Evolutionary conservation across 2,113 vertebrate genomes (phyloP).

Genomic region (Madoqua kirkii): DNA sequence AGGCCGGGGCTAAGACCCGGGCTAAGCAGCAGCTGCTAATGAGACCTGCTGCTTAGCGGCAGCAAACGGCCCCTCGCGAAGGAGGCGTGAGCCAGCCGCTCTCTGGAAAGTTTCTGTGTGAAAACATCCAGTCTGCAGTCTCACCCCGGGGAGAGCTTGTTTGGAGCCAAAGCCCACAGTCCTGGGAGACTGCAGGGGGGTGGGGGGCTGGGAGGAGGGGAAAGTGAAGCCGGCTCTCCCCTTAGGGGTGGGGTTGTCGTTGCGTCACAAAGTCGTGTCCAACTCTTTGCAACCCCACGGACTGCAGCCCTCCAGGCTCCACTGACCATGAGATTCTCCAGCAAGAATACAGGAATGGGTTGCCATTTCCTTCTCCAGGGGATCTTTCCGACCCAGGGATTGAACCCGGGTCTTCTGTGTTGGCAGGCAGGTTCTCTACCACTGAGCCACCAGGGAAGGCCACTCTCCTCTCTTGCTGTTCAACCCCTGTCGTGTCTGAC

Average conservation of each 20-base stretch:
- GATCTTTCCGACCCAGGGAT: not conserved
- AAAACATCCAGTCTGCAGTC: fast-evolving
- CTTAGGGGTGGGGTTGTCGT: not conserved
- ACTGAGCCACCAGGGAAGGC: not conserved
- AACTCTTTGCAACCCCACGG: not conserved
- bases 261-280: not conserved
- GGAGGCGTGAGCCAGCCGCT: not conserved
- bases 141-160: not conserved
- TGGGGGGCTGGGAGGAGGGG: fast-evolving
- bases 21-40: not conserved
- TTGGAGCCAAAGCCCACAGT: not conserved
- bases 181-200: fast-evolving
- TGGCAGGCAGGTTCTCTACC: not conserved
- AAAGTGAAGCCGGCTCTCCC: fast-evolving
- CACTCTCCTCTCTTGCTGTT: not conserved
- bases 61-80: not conserved
- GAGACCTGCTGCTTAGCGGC: not conserved
- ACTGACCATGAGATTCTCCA: not conserved
- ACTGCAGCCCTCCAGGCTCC: not conserved
- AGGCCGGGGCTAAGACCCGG: not conserved
- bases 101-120: not conserved
- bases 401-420: not conserved
- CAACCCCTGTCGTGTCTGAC: not conserved
- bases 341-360: not conserved
- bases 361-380: not conserved